A percentile compares a stretch with the other conserved stretches of the same genome.
These are phyloP conservation scores for Hybognathus amarus DNA, from an alignment of 2,797 vertebrate genomes.

Conservation along the genomic window DNA sequence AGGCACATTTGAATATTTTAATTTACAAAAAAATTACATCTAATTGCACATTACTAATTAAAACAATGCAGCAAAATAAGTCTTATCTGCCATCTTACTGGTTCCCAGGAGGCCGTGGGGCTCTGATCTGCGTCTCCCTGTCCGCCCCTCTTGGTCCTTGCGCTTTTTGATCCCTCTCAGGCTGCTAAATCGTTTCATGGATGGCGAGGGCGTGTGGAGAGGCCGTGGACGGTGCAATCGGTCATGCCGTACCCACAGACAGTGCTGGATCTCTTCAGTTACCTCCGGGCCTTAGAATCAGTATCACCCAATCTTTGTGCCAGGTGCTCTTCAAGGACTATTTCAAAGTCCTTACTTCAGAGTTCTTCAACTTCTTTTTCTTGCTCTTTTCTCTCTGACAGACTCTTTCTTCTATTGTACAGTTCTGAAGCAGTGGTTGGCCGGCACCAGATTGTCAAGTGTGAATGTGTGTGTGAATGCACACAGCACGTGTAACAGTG, in stretches of 20 bases:
- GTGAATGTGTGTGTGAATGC: constrained; percentile 55
- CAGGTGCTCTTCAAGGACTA: constrained; percentile 7
- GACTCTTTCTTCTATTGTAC: constrained; percentile 50
- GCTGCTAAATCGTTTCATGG: constrained; percentile 88
- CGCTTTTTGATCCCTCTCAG: constrained; percentile 83
- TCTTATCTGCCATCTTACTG: constrained; percentile 58
- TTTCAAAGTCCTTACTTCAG: constrained; percentile 13
- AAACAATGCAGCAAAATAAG: background rate
- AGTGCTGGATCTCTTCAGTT: background rate
- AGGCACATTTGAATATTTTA: background rate
- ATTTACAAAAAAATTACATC: background rate
- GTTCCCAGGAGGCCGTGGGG: constrained; percentile 80
- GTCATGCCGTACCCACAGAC: constrained; percentile 66
- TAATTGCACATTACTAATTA: background rate
- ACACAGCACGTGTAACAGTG: constrained; percentile 63
- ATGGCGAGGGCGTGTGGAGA: constrained; percentile 57
- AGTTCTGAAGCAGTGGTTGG: constrained; percentile 4
- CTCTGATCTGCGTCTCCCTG: constrained; percentile 79
- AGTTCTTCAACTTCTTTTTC: constrained; percentile 31
- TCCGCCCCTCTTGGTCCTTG: constrained; percentile 76
- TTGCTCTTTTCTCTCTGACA: constrained; percentile 13
- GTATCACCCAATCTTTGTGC: background rate
- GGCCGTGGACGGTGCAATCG: constrained; percentile 52
- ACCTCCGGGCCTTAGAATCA: constrained; percentile 18
- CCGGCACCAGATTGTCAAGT: constrained; percentile 71